Evolutionary conservation across 2,797 vertebrate genomes (phyloP).

Genomic region (Gouania willdenowi): DNA sequence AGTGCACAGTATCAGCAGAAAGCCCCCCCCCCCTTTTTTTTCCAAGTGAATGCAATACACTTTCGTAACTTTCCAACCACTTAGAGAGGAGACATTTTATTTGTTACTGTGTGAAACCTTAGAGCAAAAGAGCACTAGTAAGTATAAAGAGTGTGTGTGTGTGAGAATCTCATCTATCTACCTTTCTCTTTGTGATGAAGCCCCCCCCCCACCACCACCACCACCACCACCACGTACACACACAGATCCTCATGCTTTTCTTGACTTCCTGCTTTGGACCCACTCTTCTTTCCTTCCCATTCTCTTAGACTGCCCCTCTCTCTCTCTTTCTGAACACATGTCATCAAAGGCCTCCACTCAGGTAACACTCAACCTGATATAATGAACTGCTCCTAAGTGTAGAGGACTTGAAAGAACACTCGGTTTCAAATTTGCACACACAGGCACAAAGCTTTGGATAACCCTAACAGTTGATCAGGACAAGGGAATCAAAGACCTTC

Average conservation of each 20-base stretch:
- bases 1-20: no score
- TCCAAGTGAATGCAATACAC: no score
- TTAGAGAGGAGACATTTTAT: no score
- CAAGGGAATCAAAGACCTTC: slow-evolving; percentile 54
- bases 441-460: slow-evolving; percentile 30
- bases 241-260: slow-evolving; percentile 3
- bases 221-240: background rate
- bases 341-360: slow-evolving; percentile 66
- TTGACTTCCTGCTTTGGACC: slow-evolving; percentile 2
- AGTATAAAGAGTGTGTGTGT: slow-evolving; percentile 14
- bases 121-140: no score
- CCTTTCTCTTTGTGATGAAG: slow-evolving; percentile 18
- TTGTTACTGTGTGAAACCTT: no score
- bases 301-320: slow-evolving; percentile 9
- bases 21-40: no score
- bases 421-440: slow-evolving; percentile 4
- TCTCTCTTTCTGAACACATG: slow-evolving; percentile 55
- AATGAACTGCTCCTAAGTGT: slow-evolving; percentile 66
- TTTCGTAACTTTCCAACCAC: no score
- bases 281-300: slow-evolving; percentile 39
- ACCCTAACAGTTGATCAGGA: slow-evolving; percentile 28
- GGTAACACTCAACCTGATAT: slow-evolving; percentile 65
- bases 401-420: slow-evolving; percentile 46
- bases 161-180: slow-evolving; percentile 34
- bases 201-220: background rate